Evolutionary conservation across 30 jellyfish, hydroid and myxozoan species (phyloP).

Genomic region (Aurelia sp.): DNA sequence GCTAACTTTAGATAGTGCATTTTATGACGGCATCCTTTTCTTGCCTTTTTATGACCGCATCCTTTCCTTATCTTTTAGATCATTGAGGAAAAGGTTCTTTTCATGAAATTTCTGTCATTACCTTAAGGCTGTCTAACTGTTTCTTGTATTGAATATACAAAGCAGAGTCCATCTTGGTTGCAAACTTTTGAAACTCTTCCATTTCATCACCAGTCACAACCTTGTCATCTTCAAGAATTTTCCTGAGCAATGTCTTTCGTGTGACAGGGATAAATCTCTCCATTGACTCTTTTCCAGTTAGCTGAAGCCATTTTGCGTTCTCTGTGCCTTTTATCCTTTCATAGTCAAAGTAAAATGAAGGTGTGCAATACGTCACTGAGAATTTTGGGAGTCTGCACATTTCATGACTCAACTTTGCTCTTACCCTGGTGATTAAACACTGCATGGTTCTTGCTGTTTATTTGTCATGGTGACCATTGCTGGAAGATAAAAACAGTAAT

Average conservation of each 20-base stretch:
- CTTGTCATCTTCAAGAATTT: conserved; percentile 45
- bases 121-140: conserved; percentile 46
- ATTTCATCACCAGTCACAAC: conserved; percentile 9
- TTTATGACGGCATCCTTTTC: too few species aligned
- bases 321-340: conserved; percentile 46
- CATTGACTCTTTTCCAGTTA: conserved; percentile 53
- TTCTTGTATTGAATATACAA: conserved; percentile 39
- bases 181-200: conserved; percentile 38
- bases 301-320: conserved; percentile 61
- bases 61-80: too few species aligned
- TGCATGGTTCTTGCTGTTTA: too few species aligned
- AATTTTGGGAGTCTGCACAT: too few species aligned
- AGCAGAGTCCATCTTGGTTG: conserved; percentile 59
- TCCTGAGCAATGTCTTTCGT: conserved; percentile 40
- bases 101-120: background rate
- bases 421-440: too few species aligned
- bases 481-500: too few species aligned
- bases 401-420: too few species aligned
- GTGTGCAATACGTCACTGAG: too few species aligned
- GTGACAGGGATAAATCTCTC: conserved; percentile 61
- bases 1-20: too few species aligned
- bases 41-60: too few species aligned
- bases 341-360: conserved; percentile 43
- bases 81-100: background rate
- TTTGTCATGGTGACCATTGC: too few species aligned